Base-by-base conservation (phyloP, 2,113 vertebrate species). In the Eulemur macaco region DNA sequence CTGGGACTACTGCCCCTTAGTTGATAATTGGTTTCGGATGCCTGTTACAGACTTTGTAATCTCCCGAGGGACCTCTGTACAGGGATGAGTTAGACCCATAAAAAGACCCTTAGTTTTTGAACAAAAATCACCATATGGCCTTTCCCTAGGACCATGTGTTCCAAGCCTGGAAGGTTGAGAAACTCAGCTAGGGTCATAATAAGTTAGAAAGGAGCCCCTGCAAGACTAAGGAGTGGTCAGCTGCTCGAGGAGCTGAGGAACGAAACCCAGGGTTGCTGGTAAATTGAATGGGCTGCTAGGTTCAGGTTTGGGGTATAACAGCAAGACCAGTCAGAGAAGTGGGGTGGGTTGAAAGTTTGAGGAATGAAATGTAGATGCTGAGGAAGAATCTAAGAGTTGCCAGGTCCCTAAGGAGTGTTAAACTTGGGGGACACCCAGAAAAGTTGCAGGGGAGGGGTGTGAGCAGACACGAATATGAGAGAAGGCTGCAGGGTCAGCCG, bases 21-120 rank as follows among this genome's bases (percentile, higher is more conserved):
- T 92, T 96, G 97, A 96, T 97, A 97, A 98, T 98, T 97, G 97
- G 93, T 97, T 98, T 97, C 5, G 8, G 93, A 86, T 92, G 93
- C 87, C 82, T 95, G 89, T 93, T 97, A 94, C 10, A 92, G 86
- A 90, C 47, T 89, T 86, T 84, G 63, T 63, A 84, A 66, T 96
- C 97, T 96, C 96, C 83, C 3, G 25, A 91, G 95, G 91, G 78
- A 93, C 68, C 87, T 96, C 50, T 66, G 15, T 45, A 76, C 78
- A 97, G 91, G 42, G 56, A 76, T 86, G 83, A 60, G 52, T 93
- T 86, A 96, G 94, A 47, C 63, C 52, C 69, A 80, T 86, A 64
- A 95, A 96, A 97, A 97, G 92, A 91, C 82, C 86, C 78, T 71
- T 86, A 80, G 74, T 58, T 97, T 96, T 89, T 94, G 86, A 97